Conservation (phyloP, 2,888 invertebrate species). For the Drosophila kuntzei region DNA sequence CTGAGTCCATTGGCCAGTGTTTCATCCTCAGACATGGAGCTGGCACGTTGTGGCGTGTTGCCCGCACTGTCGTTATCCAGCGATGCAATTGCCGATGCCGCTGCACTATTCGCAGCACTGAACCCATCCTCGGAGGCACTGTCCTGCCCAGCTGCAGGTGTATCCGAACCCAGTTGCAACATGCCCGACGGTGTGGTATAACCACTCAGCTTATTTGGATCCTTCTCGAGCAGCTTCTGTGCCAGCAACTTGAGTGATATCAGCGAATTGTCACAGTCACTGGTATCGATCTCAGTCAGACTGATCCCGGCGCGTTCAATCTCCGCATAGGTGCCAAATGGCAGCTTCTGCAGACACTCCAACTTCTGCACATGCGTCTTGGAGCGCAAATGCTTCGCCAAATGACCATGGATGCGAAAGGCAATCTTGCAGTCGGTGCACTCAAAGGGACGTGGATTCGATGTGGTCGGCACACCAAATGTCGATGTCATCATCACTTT, state of each 20-base stretch:
- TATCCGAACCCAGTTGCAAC: conserved; percentile 58
- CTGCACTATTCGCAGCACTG: conserved; percentile 81
- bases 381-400: conserved; percentile 98
- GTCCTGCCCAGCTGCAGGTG: conserved; percentile 77
- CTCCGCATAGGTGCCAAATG: conserved; percentile 97
- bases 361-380: conserved; percentile 98
- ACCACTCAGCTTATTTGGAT: conserved; percentile 90
- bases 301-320: conserved; percentile 95
- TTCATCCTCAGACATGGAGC: conserved; percentile 82
- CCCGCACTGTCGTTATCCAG: conserved; percentile 82
- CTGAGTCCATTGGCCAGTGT: conserved; percentile 62
- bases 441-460: conserved; percentile 97
- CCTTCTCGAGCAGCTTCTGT: conserved; percentile 92
- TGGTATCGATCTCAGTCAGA: conserved; percentile 97
- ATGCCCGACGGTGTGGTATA: conserved; percentile 84
- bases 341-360: conserved; percentile 96
- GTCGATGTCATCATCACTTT: conserved; percentile 96
- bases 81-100: conserved; percentile 82
- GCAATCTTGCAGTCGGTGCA: conserved; percentile 98
- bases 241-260: conserved; percentile 94
- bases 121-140: conserved; percentile 84
- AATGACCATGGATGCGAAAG: conserved; percentile 97
- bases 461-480: conserved; percentile 92
- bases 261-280: conserved; percentile 97
- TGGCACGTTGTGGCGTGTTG: conserved; percentile 80